A percentile compares a stretch with the other conserved stretches of the same genome.
These are phyloP conservation scores for Holocentrus rufus DNA, from an alignment of 2,797 vertebrate genomes.

Conservation along the genomic window DNA sequence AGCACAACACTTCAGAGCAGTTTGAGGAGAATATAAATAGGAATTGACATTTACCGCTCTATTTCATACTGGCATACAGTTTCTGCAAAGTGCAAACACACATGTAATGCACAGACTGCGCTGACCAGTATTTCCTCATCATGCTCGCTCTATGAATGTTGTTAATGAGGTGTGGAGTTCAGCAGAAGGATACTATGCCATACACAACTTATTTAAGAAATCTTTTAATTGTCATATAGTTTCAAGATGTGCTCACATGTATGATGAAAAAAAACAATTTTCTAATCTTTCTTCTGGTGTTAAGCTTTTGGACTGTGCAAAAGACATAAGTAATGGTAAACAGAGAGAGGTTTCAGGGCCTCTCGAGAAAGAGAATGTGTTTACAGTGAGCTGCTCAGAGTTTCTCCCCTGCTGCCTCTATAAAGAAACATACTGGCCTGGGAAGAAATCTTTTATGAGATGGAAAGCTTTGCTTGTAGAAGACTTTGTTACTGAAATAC, in stretches of 20 bases:
- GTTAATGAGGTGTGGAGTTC: neutral
- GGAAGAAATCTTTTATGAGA: slow-evolving; percentile 5
- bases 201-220: too few relatives aligned
- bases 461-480: neutral
- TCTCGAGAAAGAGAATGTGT: slow-evolving; percentile 1
- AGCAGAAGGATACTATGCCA: neutral
- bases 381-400: neutral
- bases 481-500: slow-evolving; percentile 5
- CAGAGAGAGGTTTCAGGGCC: neutral
- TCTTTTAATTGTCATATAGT: too few relatives aligned
- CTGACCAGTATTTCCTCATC: neutral
- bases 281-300: neutral
- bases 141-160: neutral
- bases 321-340: too few relatives aligned
- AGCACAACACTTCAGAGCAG: neutral
- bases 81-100: slow-evolving; percentile 7
- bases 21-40: slow-evolving; percentile 23
- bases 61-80: slow-evolving; percentile 6
- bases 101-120: neutral
- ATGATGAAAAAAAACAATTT: neutral
- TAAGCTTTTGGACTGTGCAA: neutral
- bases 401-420: slow-evolving; percentile 5
- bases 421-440: slow-evolving; percentile 5
- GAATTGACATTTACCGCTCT: neutral
- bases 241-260: neutral